Conservation (phyloP, 2,888 invertebrate genomes). For the Patella ulyssiponensis region DNA sequence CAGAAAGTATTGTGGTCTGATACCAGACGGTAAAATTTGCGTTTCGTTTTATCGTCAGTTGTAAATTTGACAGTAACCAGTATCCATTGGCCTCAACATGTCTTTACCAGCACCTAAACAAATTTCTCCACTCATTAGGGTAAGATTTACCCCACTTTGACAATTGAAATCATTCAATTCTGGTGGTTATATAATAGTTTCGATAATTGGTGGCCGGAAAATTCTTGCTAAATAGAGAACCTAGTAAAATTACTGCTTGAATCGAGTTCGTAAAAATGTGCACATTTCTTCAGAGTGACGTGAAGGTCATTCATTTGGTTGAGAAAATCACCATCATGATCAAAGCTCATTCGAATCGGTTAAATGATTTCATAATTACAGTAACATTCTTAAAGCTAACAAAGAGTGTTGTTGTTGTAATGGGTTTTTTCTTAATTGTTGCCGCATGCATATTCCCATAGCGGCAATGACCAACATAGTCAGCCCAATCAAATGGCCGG, state of each 20-base stretch:
- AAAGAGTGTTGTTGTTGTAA: too few species aligned
- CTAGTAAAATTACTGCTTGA: neutral
- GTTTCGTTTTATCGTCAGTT: too few species aligned
- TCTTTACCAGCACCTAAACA: slow-evolving; percentile 34
- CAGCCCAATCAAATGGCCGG: too few species aligned
- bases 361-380: too few species aligned
- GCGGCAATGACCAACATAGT: too few species aligned
- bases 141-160: slow-evolving; percentile 15
- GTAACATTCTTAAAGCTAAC: too few species aligned
- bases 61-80: too few species aligned
- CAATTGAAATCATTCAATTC: slow-evolving; percentile 19
- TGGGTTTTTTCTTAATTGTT: too few species aligned
- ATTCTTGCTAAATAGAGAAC: neutral
- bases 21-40: too few species aligned
- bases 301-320: slow-evolving; percentile 2
- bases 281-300: slow-evolving; percentile 10
- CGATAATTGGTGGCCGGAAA: neutral
- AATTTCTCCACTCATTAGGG: slow-evolving; percentile 38
- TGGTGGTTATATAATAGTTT: neutral
- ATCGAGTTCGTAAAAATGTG: neutral
- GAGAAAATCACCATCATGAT: neutral
- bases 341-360: too few species aligned
- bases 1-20: too few species aligned
- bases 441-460: too few species aligned
- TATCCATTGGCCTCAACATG: slow-evolving; percentile 27